Evolutionary conservation across 2,888 invertebrate genomes (phyloP).

Genomic region (Drosophila cyrtoloma): DNA sequence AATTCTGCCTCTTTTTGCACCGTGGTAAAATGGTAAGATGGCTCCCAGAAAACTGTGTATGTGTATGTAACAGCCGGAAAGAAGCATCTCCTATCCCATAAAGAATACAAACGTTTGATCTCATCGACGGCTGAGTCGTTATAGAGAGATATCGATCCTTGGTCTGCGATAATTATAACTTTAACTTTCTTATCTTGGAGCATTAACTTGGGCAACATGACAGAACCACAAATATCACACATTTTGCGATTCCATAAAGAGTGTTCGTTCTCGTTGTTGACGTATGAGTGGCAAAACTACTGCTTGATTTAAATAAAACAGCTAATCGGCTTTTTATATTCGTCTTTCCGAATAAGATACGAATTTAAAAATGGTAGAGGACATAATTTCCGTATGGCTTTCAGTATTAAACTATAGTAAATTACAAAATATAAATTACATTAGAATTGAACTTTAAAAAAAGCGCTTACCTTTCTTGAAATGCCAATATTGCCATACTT

Average conservation of each 20-base stretch:
- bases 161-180: background rate
- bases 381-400: background rate
- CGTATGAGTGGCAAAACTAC: background rate
- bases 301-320: background rate
- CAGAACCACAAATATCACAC: too few relatives aligned
- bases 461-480: background rate
- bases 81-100: background rate
- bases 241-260: too few relatives aligned
- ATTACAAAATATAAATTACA: background rate
- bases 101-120: background rate
- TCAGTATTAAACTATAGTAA: background rate
- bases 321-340: background rate
- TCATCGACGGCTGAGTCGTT: background rate
- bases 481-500: background rate
- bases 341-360: background rate
- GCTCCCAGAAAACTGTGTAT: background rate
- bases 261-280: too few relatives aligned
- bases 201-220: background rate
- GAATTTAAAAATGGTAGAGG: too few relatives aligned
- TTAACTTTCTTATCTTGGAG: background rate
- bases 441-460: background rate
- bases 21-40: background rate
- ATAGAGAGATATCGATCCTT: background rate
- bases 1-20: constrained; percentile 19
- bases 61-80: too few relatives aligned